phyloP scores from a whole-genome alignment of 1,140 invertebrate genomes.

The Hyles euphorbiae region DNA sequence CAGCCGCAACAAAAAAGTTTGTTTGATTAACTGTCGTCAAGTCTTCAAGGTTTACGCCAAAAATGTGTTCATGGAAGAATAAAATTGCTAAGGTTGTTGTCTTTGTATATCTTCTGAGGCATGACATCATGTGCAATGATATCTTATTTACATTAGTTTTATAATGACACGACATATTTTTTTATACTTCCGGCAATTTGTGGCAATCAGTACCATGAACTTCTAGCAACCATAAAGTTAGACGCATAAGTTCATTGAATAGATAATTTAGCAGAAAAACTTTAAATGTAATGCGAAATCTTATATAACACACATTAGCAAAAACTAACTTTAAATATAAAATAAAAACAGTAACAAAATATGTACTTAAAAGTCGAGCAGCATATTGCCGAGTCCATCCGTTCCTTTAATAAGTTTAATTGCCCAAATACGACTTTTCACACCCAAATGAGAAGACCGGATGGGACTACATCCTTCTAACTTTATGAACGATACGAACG shows the following conservation, averaged over 20 bases:
- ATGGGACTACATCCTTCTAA: conserved; percentile 11
- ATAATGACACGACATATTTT: neutral
- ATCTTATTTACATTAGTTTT: conserved; percentile 1
- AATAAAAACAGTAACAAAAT: too few species aligned
- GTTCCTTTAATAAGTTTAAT: neutral
- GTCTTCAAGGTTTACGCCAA: conserved; percentile 6
- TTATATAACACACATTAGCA: neutral
- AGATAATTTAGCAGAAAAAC: neutral
- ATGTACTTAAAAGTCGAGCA: too few species aligned
- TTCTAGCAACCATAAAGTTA: too few species aligned
- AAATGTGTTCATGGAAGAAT: conserved; percentile 8
- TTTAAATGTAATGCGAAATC: neutral
- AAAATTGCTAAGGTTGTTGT: conserved; percentile 1
- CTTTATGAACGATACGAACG: neutral
- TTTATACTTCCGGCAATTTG: conserved; percentile 4
- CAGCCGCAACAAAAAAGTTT: neutral
- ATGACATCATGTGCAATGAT: conserved; percentile 1
- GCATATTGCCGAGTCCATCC: too few species aligned
- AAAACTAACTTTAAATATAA: neutral
- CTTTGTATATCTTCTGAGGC: conserved; percentile 2
- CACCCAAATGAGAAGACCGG: conserved; percentile 7
- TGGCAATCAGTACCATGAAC: neutral
- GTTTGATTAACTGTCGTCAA: conserved; percentile 5
- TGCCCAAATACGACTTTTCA: neutral
- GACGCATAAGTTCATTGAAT: neutral